phyloP scores from a whole-genome alignment of 2,797 vertebrate species.

The Heliangelus exortis region DNA sequence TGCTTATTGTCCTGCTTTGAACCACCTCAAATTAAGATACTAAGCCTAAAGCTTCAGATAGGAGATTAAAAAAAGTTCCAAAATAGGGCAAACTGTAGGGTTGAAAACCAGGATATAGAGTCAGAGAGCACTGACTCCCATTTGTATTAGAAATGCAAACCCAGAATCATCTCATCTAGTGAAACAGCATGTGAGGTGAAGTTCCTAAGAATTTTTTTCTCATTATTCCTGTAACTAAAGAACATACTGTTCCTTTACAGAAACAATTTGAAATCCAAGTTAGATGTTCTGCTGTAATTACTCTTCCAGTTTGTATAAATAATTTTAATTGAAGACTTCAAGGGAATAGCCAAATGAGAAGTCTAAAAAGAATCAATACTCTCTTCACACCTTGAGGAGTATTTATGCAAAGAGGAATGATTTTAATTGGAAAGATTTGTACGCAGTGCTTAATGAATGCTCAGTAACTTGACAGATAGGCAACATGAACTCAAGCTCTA shows the following conservation, averaged over 20 bases:
- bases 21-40: neutral
- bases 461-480: neutral
- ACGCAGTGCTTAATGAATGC: neutral
- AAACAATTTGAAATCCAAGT: neutral
- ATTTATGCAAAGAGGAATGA: neutral
- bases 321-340: conserved; percentile 12
- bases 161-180: neutral
- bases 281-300: neutral
- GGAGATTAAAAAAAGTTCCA: neutral
- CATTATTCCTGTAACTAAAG: neutral
- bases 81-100: neutral
- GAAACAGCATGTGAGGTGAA: neutral
- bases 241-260: neutral
- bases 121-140: neutral
- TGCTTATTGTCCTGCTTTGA: neutral
- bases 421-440: neutral
- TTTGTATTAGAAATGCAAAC: neutral
- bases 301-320: neutral
- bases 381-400: neutral
- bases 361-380: conserved; percentile 5
- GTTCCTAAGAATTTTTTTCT: neutral
- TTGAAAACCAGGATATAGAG: neutral
- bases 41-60: neutral
- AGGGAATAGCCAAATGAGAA: neutral
- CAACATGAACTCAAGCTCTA: neutral